These are phyloP conservation scores for Bembecia ichneumoniformis DNA, from an alignment of 2,888 invertebrate genomes.

Conservation along the genomic window DNA sequence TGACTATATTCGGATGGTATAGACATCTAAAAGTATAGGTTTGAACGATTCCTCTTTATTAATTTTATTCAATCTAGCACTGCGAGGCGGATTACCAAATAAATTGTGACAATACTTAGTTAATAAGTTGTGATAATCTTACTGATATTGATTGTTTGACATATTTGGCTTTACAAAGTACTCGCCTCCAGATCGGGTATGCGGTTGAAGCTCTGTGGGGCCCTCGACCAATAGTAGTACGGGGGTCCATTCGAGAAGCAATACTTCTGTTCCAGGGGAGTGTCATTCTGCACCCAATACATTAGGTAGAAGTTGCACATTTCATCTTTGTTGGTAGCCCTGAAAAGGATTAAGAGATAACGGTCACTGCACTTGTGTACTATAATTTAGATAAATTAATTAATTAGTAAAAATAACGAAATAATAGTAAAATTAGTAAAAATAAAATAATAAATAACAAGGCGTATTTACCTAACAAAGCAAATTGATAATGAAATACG, in stretches of 20 bases:
- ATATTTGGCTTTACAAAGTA: conserved; percentile 23
- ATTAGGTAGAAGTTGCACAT: conserved; percentile 97
- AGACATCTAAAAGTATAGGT: too few species aligned
- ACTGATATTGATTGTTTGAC: too few species aligned
- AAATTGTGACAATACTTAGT: too few species aligned
- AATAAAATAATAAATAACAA: neutral
- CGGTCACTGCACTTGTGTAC: neutral
- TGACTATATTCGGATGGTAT: too few species aligned
- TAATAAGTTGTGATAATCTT: too few species aligned
- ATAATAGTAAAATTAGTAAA: neutral
- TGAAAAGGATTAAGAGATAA: conserved; percentile 33
- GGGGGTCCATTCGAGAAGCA: conserved; percentile 91
- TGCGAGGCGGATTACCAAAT: too few species aligned
- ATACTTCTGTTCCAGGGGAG: conserved; percentile 83
- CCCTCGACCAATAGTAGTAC: conserved; percentile 82
- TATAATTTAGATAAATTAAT: neutral
- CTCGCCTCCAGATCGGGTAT: conserved; percentile 83
- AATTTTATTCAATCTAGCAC: too few species aligned
- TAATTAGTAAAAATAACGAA: neutral
- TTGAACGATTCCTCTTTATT: too few species aligned
- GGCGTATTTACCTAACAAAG: too few species aligned
- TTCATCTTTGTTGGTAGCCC: conserved; percentile 88
- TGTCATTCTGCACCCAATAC: conserved; percentile 88
- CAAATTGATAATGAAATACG: too few species aligned
- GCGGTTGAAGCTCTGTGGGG: conserved; percentile 76